Conservation (phyloP, 2,113 vertebrate species). For the Acanthisitta chloris region DNA sequence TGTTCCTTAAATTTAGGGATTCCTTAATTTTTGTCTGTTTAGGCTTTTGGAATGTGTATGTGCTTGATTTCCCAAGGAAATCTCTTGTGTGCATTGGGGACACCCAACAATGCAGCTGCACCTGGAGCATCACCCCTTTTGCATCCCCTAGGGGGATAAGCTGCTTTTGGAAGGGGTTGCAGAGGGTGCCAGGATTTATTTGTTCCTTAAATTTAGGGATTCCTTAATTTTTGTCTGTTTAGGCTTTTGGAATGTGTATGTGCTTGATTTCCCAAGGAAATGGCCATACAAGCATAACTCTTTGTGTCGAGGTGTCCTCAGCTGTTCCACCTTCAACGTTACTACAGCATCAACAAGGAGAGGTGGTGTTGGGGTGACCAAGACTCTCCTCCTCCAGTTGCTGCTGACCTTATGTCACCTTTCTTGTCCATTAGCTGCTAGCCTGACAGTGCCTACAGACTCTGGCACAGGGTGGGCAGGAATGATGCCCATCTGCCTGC, state of each 20-base stretch:
- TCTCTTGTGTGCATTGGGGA: neutral
- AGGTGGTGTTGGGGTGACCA: neutral
- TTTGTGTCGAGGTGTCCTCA: rapidly evolving
- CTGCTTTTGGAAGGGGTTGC: neutral
- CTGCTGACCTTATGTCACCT: neutral
- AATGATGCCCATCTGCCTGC: neutral
- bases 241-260: neutral
- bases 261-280: neutral
- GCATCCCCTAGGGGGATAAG: neutral
- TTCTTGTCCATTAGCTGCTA: neutral
- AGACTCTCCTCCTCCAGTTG: neutral
- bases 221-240: neutral
- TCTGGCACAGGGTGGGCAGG: neutral
- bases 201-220: neutral
- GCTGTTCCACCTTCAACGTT: neutral
- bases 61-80: no score
- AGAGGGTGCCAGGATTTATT: neutral
- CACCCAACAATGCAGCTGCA: neutral
- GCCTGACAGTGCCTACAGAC: neutral
- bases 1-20: neutral
- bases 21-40: neutral
- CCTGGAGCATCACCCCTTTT: neutral
- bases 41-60: neutral
- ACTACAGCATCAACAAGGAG: neutral
- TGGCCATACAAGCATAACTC: rapidly evolving